These are phyloP conservation scores for Litocranius walleri DNA, from an alignment of 2,113 vertebrate genomes.

Conservation along the genomic window DNA sequence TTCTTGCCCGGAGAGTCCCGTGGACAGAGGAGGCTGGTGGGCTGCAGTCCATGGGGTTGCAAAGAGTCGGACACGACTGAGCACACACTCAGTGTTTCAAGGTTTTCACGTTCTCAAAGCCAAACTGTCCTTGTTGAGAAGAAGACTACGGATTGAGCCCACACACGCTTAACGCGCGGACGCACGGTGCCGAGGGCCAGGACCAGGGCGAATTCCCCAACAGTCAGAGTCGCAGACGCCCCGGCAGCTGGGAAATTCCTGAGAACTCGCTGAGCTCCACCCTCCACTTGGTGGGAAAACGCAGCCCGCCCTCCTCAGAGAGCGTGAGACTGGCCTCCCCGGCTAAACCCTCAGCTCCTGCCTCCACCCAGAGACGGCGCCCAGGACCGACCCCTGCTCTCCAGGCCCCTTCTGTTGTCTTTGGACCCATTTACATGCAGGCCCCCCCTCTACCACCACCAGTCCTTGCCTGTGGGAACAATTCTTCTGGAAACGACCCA, in stretches of 20 bases:
- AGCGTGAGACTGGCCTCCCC: background rate
- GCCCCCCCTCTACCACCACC: accelerated
- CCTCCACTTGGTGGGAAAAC: background rate
- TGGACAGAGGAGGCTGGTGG: background rate
- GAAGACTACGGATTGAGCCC: background rate
- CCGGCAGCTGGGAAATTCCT: background rate
- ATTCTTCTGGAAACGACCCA: background rate
- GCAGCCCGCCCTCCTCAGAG: background rate
- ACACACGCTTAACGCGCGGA: background rate
- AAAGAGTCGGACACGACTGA: background rate
- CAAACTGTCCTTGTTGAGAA: background rate
- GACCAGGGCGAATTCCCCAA: background rate
- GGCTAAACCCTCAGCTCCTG: accelerated
- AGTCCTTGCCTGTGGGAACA: background rate
- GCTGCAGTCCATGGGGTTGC: background rate
- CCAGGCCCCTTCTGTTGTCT: accelerated
- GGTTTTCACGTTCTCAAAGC: background rate
- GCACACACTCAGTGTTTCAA: background rate
- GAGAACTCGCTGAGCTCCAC: background rate
- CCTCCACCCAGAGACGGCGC: accelerated
- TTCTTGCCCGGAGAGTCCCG: background rate
- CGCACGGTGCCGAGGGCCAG: no score
- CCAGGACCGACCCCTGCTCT: background rate
- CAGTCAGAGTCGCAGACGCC: background rate
- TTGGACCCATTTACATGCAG: background rate